phyloP scores from a whole-genome alignment of 2,113 vertebrate genomes.

The Galemys pyrenaicus region DNA sequence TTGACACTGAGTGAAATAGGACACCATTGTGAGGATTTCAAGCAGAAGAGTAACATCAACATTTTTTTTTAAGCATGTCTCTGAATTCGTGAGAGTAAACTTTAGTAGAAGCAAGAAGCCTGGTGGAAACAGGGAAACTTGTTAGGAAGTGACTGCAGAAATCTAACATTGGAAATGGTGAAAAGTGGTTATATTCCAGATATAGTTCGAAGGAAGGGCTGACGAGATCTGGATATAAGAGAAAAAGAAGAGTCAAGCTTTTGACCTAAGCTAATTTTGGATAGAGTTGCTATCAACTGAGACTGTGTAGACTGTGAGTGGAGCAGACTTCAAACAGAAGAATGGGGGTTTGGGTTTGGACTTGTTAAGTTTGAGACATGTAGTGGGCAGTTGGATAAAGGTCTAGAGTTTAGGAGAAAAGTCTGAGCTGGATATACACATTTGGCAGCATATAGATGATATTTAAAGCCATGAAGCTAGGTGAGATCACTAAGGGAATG shows the following conservation, averaged over 20 bases:
- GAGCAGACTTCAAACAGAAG: background rate
- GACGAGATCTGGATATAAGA: background rate
- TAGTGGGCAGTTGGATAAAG: background rate
- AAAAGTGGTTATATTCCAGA: background rate
- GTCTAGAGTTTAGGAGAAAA: constrained; percentile 18
- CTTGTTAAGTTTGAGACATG: background rate
- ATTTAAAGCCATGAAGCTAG: background rate
- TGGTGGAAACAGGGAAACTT: background rate
- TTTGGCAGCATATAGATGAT: background rate
- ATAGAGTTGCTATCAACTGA: background rate
- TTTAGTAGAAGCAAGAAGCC: background rate
- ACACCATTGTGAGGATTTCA: background rate
- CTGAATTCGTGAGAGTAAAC: background rate
- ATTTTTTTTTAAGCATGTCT: constrained; percentile 9
- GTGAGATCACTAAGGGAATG: background rate
- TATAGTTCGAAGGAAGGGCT: background rate
- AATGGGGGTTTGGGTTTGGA: background rate
- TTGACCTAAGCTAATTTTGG: background rate
- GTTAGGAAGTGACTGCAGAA: background rate
- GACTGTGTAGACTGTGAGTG: background rate
- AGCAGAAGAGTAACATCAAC: background rate
- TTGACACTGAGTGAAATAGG: background rate
- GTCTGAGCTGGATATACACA: background rate
- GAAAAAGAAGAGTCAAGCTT: background rate
- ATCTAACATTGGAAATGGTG: background rate